Evolutionary conservation across 1,140 invertebrate genomes (phyloP).

Genomic region (Neotoxoptera formosana): DNA sequence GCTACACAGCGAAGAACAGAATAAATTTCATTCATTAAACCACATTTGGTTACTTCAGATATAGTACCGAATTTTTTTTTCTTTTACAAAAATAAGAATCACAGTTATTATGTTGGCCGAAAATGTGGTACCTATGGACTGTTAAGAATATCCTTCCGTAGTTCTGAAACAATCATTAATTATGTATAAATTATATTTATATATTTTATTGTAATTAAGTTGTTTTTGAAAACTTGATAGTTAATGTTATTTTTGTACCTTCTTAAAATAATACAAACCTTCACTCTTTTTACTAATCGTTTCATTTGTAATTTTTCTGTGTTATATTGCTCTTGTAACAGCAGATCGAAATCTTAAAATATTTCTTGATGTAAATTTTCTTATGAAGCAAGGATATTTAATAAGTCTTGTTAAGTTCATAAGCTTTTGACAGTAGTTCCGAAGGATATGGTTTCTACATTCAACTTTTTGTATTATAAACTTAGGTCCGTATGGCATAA

Average conservation of each 20-base stretch:
- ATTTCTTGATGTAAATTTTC: not conserved
- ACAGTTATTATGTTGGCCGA: not conserved
- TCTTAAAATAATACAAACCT: slow-evolving; percentile 12
- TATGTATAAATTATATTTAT: too few relatives aligned
- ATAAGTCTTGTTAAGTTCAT: too few relatives aligned
- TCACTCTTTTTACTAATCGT: not conserved
- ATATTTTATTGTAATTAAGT: too few relatives aligned
- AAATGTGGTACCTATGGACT: not conserved
- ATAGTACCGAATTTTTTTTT: too few relatives aligned
- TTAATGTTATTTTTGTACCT: not conserved
- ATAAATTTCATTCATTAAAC: not conserved
- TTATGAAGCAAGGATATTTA: not conserved
- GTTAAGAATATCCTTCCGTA: not conserved
- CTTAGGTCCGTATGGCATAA: not conserved
- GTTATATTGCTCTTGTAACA: not conserved
- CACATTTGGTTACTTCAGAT: not conserved
- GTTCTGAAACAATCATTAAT: not conserved
- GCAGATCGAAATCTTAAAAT: slow-evolving; percentile 7
- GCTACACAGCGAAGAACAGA: not conserved
- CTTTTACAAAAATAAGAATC: not conserved
- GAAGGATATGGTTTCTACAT: slow-evolving; percentile 9
- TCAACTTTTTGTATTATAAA: slow-evolving; percentile 17
- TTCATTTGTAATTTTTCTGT: not conserved
- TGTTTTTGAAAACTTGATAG: not conserved
- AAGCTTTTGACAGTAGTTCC: not conserved